These are phyloP conservation scores for Conistra vaccinii DNA, from an alignment of 2,888 invertebrate species.

Conservation along the genomic window DNA sequence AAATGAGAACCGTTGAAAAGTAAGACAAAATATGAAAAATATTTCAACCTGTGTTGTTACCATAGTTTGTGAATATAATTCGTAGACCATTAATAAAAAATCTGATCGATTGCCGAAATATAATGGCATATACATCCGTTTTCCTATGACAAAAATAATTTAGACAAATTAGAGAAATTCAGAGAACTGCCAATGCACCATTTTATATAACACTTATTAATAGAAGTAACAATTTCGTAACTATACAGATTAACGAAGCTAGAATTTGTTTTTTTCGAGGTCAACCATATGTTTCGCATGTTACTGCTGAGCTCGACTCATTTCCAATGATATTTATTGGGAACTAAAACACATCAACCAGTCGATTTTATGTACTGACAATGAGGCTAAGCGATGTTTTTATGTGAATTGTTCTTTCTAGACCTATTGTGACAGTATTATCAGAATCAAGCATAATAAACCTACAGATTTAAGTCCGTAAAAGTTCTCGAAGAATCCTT, in stretches of 20 bases:
- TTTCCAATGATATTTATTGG: slow-evolving; percentile 48
- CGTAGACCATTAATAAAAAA: neutral
- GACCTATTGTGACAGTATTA: neutral
- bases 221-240: slow-evolving; percentile 30
- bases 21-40: neutral
- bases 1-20: neutral
- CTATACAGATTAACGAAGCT: slow-evolving; percentile 6
- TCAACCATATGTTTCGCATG: slow-evolving; percentile 14
- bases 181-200: slow-evolving; percentile 8
- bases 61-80: neutral
- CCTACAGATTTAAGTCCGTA: neutral
- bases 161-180: neutral
- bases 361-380: slow-evolving; percentile 33
- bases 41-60: neutral
- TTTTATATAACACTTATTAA: slow-evolving; percentile 11
- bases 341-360: slow-evolving; percentile 23
- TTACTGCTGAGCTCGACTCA: slow-evolving; percentile 19
- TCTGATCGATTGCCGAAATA: slow-evolving; percentile 4
- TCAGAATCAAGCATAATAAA: slow-evolving; percentile 1
- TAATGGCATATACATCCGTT: slow-evolving; percentile 25
- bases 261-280: slow-evolving; percentile 30
- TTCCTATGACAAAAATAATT: slow-evolving; percentile 15
- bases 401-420: slow-evolving; percentile 17
- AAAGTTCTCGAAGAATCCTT: slow-evolving; percentile 7
- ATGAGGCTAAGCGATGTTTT: slow-evolving; percentile 14